Conservation (phyloP, 2,888 invertebrate genomes). For the Cephus runcator region DNA sequence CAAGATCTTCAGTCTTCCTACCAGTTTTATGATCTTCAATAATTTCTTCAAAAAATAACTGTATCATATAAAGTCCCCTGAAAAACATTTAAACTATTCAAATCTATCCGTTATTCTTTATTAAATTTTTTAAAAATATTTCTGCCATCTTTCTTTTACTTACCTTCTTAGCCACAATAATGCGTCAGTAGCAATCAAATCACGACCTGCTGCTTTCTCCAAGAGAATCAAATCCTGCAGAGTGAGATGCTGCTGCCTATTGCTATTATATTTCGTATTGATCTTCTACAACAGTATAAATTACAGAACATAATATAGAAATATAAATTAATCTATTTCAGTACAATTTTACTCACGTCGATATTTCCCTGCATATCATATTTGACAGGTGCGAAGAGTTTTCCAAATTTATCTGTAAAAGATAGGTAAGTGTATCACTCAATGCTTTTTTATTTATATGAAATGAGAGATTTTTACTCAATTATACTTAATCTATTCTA, state of each 20-base stretch:
- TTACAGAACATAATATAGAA: not conserved
- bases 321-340: not conserved
- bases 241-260: conserved; percentile 69
- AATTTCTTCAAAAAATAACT: conserved; percentile 70
- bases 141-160: not conserved
- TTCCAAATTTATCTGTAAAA: conserved; percentile 78
- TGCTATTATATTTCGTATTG: conserved; percentile 68
- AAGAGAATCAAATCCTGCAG: conserved; percentile 76
- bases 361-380: conserved; percentile 84
- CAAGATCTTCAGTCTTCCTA: conserved; percentile 70
- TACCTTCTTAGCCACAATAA: conserved; percentile 82
- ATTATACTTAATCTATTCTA: not conserved
- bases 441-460: not conserved
- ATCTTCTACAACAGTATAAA: conserved; percentile 71
- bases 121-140: not conserved
- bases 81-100: conserved; percentile 32
- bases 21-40: conserved; percentile 67
- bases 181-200: conserved; percentile 70
- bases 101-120: not conserved
- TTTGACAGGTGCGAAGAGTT: conserved; percentile 78
- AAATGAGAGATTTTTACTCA: not conserved
- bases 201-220: conserved; percentile 70
- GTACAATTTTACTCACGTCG: conserved; percentile 68
- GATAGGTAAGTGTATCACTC: not conserved
- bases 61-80: conserved; percentile 75